Percentiles rank a stretch among this genome's conserved stretches.
These are phyloP conservation scores for Sylvietta virens DNA, from an alignment of 2,113 vertebrate species.

Conservation along the genomic window DNA sequence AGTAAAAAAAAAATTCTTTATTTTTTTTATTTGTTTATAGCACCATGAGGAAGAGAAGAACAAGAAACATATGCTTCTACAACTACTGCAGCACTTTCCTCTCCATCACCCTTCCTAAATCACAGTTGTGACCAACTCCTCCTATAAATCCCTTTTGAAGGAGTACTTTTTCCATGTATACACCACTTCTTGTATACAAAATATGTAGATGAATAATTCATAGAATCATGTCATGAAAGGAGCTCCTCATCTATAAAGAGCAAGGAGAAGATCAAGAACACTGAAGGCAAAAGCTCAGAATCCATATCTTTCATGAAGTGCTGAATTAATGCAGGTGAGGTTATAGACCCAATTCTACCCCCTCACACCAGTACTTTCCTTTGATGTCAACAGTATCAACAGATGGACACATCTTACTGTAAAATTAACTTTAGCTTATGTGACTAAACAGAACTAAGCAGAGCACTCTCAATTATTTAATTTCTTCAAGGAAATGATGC, in stretches of 20 bases:
- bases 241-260: neutral
- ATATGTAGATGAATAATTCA: constrained; percentile 12
- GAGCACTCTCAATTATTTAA: constrained; percentile 21
- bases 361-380: neutral
- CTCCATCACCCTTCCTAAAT: neutral
- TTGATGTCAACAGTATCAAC: neutral
- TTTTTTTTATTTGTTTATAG: neutral
- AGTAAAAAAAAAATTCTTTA: neutral
- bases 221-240: neutral
- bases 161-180: neutral
- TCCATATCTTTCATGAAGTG: neutral
- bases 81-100: neutral
- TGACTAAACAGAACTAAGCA: neutral
- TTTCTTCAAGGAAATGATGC: constrained; percentile 54
- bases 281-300: neutral
- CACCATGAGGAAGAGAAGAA: neutral
- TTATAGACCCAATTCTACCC: neutral
- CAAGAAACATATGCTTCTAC: constrained; percentile 2
- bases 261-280: neutral
- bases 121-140: neutral
- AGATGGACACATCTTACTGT: neutral
- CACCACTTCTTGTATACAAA: neutral
- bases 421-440: neutral
- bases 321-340: constrained; percentile 9
- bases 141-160: neutral